Evolutionary conservation across 2,797 vertebrate genomes (phyloP).

Genomic region (Paratrypauchen microcephalus): DNA sequence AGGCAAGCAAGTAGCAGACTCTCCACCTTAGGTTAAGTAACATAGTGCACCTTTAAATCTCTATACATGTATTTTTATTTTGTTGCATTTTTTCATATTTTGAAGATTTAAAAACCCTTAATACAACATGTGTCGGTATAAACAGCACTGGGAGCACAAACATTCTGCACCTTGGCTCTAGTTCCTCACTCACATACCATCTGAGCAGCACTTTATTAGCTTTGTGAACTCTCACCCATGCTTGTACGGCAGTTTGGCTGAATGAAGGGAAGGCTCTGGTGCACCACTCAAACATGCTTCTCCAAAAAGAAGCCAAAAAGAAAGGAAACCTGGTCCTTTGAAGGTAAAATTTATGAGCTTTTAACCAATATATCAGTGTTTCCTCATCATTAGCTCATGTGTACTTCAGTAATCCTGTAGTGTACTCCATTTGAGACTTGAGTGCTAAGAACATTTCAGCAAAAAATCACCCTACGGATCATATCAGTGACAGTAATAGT

Average conservation of each 20-base stretch:
- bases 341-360: background rate
- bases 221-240: background rate
- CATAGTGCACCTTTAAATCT: too few species aligned
- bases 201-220: background rate
- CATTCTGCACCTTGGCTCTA: conserved; percentile 19
- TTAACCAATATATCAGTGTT: background rate
- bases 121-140: background rate
- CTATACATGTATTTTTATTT: too few species aligned
- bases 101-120: background rate
- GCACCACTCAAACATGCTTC: background rate
- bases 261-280: background rate
- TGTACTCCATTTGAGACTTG: too few species aligned
- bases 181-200: conserved; percentile 9
- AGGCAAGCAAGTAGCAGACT: too few species aligned
- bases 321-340: background rate
- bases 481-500: too few species aligned
- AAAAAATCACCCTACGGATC: too few species aligned
- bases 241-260: background rate
- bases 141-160: background rate
- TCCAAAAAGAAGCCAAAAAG: background rate
- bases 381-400: too few species aligned
- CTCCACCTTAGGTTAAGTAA: too few species aligned
- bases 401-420: too few species aligned
- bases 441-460: too few species aligned
- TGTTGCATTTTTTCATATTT: background rate